Base-by-base conservation (phyloP, 1,140 invertebrate genomes). In the Drosophila carrolli region DNA sequence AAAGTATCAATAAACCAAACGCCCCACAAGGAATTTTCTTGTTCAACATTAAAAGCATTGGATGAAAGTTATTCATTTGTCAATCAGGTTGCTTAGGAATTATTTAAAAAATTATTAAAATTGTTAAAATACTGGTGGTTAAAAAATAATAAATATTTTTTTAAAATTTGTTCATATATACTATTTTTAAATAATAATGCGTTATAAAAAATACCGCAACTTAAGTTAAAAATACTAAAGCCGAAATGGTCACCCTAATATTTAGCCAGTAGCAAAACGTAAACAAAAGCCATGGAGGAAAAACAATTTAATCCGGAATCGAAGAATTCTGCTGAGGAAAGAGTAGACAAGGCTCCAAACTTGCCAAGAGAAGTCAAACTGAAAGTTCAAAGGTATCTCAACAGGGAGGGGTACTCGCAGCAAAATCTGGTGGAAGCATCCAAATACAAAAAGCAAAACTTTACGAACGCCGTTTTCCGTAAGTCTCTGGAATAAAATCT, bases 371-470 rank as follows among this genome's bases (percentile, higher is more conserved):
- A 70, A 29, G 40, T 47, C 0, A 86, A 88, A 44, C 16, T 38
- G 2, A 43, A 56, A 0, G 44, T 81, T 0, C 23, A 86, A 3
- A 56, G 58, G 0, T 61, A 58, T 3, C 16, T 85, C 0, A 40
- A 72, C 23, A 16, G 38, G 16, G n/a, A 60, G 19, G 83, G 83
- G 14, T 82, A 65, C 46, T 73, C 79, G 1, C 65, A 44, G 10
- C 27, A 37, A 13, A 66, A 37, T n/a, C 14, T 86, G 19, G n/a
- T 70, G 13, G n/a, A 29, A 13, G 67, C 46, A 1, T 41, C 75
- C 2, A 16, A 40, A 8, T 35, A 38, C 19, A 48, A 44, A 1
- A 29, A 66, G 0, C 29, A 40, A 10, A 38, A 76, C 14, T 11
- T 56, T 8, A 11, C 55, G 0, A 40, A 74, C 5, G 23, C 23